Base-by-base conservation (phyloP, 1,140 invertebrate genomes). In the Brachionus sp. region DNA sequence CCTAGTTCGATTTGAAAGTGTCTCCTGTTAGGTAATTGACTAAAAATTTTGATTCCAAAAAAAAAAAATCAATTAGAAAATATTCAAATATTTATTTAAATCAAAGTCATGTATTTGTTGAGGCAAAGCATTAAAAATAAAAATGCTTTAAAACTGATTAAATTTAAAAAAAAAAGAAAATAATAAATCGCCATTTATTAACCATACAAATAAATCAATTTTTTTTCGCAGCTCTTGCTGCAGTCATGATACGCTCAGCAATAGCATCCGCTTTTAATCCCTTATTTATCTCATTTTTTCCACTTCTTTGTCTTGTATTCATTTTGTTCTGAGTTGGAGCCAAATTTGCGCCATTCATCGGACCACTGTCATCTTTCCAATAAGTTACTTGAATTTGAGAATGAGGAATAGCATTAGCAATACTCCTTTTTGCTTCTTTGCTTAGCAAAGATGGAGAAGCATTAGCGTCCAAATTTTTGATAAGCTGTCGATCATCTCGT, bases 341-440 rank as follows among this genome's bases (percentile, higher is more conserved):
- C 13, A 75, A 46, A 75, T 75, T 75, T 46, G 19, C 10, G 5
- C 19, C 39, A 46, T 75, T 75, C 23, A 46, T 37, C 13, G 66
- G 66, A 29, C 2, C 66, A 70, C 66, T 75, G 46, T 75, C 70
- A 25, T 75, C 70, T 75, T 75, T 75, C 70, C 70, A 75, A 46
- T 75, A 75, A 75, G 70, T 75, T 4, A 75, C 70, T 25, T 75
- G 70, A 46, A 75, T 75, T 29, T 75, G 70, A 10, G 70, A 75
- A 44, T 44, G 70, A 13, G 70, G 39, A 13, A 75, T 75, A 2
- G 5, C 12, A 29, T 75, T 75, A 7, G 70, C 46, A 33, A 10
- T 25, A 23, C 19, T 46, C 39, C 46, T 75, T 75, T 25, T 75
- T 23, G n/a, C 9, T 12, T 75, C 70, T 13, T 46, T 75, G 39